Base-by-base conservation (phyloP, 1,140 invertebrate species). In the Oreohelix idahoensis region DNA sequence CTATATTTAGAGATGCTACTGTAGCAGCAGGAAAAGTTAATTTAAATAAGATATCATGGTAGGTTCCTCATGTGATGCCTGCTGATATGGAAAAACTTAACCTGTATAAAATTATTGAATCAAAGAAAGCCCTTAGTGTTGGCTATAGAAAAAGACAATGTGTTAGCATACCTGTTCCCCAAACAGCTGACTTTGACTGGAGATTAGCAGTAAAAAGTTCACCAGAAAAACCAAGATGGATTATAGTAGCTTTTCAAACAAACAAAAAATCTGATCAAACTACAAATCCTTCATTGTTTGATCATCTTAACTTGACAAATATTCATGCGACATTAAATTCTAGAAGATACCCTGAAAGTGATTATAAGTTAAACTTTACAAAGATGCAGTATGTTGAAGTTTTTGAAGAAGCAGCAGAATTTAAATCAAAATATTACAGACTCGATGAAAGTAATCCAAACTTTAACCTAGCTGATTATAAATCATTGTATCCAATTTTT, bases 11-110 rank as follows among this genome's bases (percentile, higher is more conserved):
- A 32, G 63, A 29, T 66, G 29, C 0, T 66, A 32, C 2, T 32
- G 29, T 32, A 32, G 63, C n/a, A 32, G 63, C 23, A 2, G 63
- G 63, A 66, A 66, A 66, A 66, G 32, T 66, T 10, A 66, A 8
- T 66, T 32, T 66, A 66, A n/a, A 66, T 66, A 66, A 66, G 17
- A 32, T 66, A 66, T 66, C 63, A 32, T 66, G 63, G 63, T 66
- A 32, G 23, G 29, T 66, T 66, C 63, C 63, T 29, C 63, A 32
- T 66, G 63, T 66, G 23, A n/a, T 32, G 32, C 63, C 63, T 8
- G n/a, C 29, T 66, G 23, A 32, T 15, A n/a, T 32, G 32, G 20
- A 66, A 66, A 66, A 35, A 17, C 23, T 1, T 66, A 66, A 66
- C 23, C 63, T 66, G 8, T 35, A 66, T 11, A 66, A 29, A 17